Percentiles rank a stretch among this genome's conserved stretches.
These are phyloP conservation scores for Dilophus febrilis DNA, from an alignment of 2,888 invertebrate species.

Conservation along the genomic window DNA sequence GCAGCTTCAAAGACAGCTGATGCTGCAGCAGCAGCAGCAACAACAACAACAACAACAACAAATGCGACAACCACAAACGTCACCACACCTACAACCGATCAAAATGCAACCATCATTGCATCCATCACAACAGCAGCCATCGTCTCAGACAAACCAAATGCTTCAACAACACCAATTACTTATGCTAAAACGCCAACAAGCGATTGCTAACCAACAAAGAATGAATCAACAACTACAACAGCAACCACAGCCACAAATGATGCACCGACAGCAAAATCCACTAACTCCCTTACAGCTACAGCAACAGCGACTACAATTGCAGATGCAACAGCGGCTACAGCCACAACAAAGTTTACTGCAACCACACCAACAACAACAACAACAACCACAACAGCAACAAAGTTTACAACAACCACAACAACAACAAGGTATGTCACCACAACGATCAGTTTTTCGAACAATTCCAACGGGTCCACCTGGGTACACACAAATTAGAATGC, in stretches of 20 bases:
- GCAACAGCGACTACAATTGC: constrained; percentile 10
- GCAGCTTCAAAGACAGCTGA: constrained; percentile 32
- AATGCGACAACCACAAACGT: constrained; percentile 12
- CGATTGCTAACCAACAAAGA: background rate
- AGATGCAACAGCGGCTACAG: constrained; percentile 16
- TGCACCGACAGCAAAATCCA: background rate
- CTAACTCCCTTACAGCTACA: background rate
- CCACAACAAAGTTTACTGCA: constrained; percentile 13
- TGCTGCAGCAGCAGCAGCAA: constrained; percentile 15
- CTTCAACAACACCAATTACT: constrained; percentile 19
- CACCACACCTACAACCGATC: constrained; percentile 23
- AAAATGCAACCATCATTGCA: too few relatives aligned
- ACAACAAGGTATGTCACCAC: background rate
- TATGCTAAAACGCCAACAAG: background rate
- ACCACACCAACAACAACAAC: constrained; percentile 7
- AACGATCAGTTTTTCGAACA: background rate
- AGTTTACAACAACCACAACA: constrained; percentile 7
- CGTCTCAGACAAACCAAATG: too few relatives aligned
- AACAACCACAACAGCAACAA: constrained; percentile 6
- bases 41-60: constrained; percentile 9
- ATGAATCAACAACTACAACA: background rate
- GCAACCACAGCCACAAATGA: constrained; percentile 3
- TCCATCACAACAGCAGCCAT: too few relatives aligned
- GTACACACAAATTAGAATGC: too few relatives aligned
- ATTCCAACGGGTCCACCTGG: too few relatives aligned